A percentile compares a stretch with the other conserved stretches of the same genome.
Conservation (phyloP, 2,113 vertebrate genomes). For the Galemys pyrenaicus region DNA sequence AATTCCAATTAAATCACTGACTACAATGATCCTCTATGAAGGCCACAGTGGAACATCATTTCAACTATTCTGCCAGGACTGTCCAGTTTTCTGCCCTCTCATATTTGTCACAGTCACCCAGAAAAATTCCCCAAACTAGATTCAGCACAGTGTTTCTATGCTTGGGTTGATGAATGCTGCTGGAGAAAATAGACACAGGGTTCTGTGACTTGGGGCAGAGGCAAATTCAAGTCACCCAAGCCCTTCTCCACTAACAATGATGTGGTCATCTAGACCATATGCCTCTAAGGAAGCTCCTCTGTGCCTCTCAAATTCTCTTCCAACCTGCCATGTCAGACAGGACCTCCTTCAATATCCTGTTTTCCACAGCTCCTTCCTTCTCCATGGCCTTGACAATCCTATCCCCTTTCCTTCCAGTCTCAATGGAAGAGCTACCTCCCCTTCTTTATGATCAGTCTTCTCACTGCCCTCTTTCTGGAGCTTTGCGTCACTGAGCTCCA, state of each 20-base stretch:
- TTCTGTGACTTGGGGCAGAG: neutral
- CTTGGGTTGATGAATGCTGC: neutral
- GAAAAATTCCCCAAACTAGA: slow-evolving; percentile 43
- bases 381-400: neutral
- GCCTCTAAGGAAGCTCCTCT: neutral
- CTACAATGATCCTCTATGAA: slow-evolving; percentile 8
- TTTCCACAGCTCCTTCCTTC: neutral
- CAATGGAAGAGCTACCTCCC: neutral
- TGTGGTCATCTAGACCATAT: neutral
- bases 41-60: neutral
- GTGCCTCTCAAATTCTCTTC: slow-evolving; percentile 36
- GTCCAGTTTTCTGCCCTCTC: neutral
- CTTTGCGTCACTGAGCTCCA: neutral
- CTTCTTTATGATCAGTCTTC: neutral
- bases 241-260: neutral
- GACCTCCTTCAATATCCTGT: neutral
- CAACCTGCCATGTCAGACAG: neutral
- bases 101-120: slow-evolving; percentile 9
- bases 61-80: slow-evolving; percentile 24
- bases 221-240: slow-evolving; percentile 29
- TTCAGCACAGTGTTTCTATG: slow-evolving; percentile 1
- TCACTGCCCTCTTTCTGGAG: neutral
- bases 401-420: neutral
- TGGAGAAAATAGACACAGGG: slow-evolving; percentile 1
- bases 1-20: slow-evolving; percentile 3